A percentile compares a stretch with the other conserved stretches of the same genome.
phyloP scores from a whole-genome alignment of 2,113 vertebrate species.

The Pelodiscus sinensis region DNA sequence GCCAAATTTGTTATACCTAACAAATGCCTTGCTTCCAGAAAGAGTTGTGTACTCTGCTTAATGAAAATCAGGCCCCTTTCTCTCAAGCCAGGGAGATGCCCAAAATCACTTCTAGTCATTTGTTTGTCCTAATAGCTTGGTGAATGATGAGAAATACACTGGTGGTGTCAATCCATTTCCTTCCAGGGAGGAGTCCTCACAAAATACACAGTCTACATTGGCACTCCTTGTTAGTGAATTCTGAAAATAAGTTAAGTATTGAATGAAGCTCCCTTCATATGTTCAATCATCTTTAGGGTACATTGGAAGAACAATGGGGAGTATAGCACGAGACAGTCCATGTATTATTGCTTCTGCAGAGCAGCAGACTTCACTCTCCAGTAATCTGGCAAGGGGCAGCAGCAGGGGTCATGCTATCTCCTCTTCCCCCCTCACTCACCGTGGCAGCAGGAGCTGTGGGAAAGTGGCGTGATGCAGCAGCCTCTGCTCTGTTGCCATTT shows the following conservation, averaged over 20 bases:
- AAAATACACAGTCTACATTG: neutral
- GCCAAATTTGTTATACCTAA: neutral
- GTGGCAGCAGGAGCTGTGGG: too few relatives aligned
- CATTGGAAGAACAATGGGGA: neutral
- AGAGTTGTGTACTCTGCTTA: neutral
- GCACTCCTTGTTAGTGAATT: neutral
- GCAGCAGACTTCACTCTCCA: neutral
- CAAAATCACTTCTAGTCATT: neutral
- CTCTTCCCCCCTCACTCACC: too few relatives aligned
- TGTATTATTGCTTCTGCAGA: neutral
- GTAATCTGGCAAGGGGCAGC: too few relatives aligned
- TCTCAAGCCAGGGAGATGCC: neutral
- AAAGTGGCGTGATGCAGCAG: too few relatives aligned
- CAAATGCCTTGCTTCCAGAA: neutral
- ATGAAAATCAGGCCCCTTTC: neutral
- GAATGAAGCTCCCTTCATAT: neutral
- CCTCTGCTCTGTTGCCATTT: too few relatives aligned
- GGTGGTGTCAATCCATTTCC: neutral
- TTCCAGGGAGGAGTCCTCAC: neutral
- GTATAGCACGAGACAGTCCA: rapidly evolving
- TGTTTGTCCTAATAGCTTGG: neutral
- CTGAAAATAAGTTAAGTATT: neutral
- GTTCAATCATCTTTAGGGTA: neutral
- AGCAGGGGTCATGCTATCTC: too few relatives aligned
- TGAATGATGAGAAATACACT: rapidly evolving